These are phyloP conservation scores for Drosophila nebulosa DNA, from an alignment of 1,140 invertebrate species.

Conservation along the genomic window DNA sequence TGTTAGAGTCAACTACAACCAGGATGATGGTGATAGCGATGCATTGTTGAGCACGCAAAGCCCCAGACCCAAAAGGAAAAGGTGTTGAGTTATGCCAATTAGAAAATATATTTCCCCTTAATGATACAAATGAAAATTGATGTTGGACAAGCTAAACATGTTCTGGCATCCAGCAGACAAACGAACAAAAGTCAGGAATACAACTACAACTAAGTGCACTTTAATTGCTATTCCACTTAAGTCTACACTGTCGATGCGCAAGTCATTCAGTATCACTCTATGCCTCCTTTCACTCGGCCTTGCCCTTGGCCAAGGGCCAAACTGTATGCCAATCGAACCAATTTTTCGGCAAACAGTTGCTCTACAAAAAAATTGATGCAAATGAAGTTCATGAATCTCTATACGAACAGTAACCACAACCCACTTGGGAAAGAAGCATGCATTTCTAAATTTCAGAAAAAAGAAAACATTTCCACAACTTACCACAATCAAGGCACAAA, in stretches of 20 bases:
- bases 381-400: conserved; percentile 12
- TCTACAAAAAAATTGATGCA: conserved; percentile 63
- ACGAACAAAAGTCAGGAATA: background rate
- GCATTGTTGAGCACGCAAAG: conserved; percentile 45
- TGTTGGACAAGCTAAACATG: conserved; percentile 14
- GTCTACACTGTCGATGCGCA: conserved; percentile 19
- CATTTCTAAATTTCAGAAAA: no score
- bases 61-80: background rate
- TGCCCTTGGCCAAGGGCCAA: conserved; percentile 51
- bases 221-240: conserved; percentile 46
- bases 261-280: conserved; percentile 5
- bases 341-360: conserved; percentile 56
- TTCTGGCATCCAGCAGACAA: background rate
- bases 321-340: conserved; percentile 73
- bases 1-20: conserved; percentile 9
- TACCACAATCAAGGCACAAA: conserved; percentile 83
- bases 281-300: conserved; percentile 39
- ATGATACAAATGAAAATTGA: conserved; percentile 39
- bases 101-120: conserved; percentile 19
- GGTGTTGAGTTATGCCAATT: conserved; percentile 50
- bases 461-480: conserved; percentile 64
- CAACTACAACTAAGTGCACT: background rate
- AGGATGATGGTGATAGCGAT: conserved; percentile 13
- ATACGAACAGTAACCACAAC: background rate
- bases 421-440: background rate